These are phyloP conservation scores for Tychaedon coryphoeus DNA, from an alignment of 2,113 vertebrate species.

Conservation along the genomic window DNA sequence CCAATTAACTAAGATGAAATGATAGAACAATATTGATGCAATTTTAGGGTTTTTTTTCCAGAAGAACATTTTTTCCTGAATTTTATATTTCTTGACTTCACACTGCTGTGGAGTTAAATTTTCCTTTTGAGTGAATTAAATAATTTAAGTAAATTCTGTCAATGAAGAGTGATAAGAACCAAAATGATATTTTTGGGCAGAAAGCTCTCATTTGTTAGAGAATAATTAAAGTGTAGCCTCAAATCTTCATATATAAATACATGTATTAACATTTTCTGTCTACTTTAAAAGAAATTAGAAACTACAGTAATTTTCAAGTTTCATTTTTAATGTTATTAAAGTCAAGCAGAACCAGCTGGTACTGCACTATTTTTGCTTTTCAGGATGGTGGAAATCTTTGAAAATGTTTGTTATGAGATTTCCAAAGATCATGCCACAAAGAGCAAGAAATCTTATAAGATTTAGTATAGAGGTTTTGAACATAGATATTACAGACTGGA, in stretches of 20 bases:
- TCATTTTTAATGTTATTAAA: background rate
- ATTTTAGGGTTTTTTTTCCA: background rate
- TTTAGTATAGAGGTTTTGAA: background rate
- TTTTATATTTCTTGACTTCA: background rate
- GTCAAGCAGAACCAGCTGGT: background rate
- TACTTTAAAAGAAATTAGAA: background rate
- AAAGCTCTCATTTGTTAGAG: background rate
- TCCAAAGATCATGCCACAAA: background rate
- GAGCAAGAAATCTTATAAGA: background rate
- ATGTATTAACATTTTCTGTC: background rate
- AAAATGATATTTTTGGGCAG: background rate
- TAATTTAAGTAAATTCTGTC: background rate
- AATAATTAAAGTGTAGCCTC: background rate
- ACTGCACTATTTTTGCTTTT: background rate
- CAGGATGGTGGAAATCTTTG: background rate
- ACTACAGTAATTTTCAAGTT: background rate
- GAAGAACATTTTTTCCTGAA: background rate
- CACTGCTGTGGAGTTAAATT: background rate
- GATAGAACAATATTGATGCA: background rate
- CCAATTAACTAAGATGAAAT: background rate
- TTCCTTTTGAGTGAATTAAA: background rate
- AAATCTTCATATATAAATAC: background rate
- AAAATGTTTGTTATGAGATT: background rate
- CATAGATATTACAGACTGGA: background rate
- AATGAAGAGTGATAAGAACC: background rate